These are phyloP conservation scores for Beris morrisii DNA, from an alignment of 2,888 invertebrate genomes.

Conservation along the genomic window DNA sequence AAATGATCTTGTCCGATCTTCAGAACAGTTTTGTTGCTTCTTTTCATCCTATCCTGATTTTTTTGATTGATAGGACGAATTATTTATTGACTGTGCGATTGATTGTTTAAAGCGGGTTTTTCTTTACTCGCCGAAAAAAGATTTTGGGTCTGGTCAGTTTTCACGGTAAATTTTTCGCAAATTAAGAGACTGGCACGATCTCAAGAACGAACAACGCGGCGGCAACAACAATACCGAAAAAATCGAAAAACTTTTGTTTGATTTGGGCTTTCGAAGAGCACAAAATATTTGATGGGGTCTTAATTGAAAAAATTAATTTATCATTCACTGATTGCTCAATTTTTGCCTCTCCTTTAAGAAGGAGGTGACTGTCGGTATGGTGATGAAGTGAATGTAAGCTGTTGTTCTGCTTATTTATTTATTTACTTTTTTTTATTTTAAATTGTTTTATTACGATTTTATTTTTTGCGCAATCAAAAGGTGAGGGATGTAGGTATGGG, in stretches of 20 bases:
- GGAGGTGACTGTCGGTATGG: not conserved
- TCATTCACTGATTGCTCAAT: conserved; percentile 33
- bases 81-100: conserved; percentile 37
- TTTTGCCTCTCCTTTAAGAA: not conserved
- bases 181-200: conserved; percentile 32
- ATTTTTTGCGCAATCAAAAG: not conserved
- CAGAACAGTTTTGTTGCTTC: conserved; percentile 9
- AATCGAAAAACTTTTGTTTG: conserved; percentile 24
- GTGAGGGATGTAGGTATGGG: not conserved
- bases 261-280: conserved; percentile 4
- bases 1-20: not conserved
- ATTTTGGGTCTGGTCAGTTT: conserved; percentile 27
- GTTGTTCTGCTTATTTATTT: not conserved
- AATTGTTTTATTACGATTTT: not conserved
- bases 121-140: conserved; percentile 23
- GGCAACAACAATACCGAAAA: not conserved
- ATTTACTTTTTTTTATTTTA: not conserved
- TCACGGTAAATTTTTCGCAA: conserved; percentile 37
- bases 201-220: not conserved
- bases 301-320: conserved; percentile 30
- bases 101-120: conserved; percentile 24
- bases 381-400: conserved; percentile 2
- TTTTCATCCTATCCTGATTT: conserved; percentile 6
- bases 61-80: conserved; percentile 39
- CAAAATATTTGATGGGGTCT: conserved; percentile 6